These are phyloP conservation scores for Zosterops japonicus DNA, from an alignment of 2,113 vertebrate genomes.

Conservation along the genomic window DNA sequence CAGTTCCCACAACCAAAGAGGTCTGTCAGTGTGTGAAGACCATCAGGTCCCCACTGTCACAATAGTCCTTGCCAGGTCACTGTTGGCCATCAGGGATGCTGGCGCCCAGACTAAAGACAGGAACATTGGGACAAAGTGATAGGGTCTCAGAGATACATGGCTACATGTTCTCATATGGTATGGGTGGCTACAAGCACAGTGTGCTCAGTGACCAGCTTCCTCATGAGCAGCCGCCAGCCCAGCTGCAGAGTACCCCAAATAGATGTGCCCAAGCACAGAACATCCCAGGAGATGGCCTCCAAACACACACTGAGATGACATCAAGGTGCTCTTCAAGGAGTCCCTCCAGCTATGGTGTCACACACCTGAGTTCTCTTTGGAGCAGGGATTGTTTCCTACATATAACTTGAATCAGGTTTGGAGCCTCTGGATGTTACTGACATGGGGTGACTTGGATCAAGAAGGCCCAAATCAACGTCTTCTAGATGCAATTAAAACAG, in stretches of 20 bases:
- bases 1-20: background rate
- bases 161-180: background rate
- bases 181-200: background rate
- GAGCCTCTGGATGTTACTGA: background rate
- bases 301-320: background rate
- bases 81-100: background rate
- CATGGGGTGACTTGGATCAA: background rate
- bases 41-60: background rate
- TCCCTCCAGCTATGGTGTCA: background rate
- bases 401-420: background rate
- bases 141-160: background rate
- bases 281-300: background rate
- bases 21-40: background rate
- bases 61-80: background rate
- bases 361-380: background rate
- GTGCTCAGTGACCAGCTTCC: accelerated
- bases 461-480: background rate
- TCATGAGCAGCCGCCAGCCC: background rate
- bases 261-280: background rate
- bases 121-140: background rate
- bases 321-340: background rate
- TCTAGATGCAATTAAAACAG: background rate
- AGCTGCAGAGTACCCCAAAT: background rate
- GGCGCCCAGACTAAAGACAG: background rate
- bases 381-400: background rate